phyloP scores from a whole-genome alignment of 2,113 vertebrate genomes.

The Sceloporus tristichus region DNA sequence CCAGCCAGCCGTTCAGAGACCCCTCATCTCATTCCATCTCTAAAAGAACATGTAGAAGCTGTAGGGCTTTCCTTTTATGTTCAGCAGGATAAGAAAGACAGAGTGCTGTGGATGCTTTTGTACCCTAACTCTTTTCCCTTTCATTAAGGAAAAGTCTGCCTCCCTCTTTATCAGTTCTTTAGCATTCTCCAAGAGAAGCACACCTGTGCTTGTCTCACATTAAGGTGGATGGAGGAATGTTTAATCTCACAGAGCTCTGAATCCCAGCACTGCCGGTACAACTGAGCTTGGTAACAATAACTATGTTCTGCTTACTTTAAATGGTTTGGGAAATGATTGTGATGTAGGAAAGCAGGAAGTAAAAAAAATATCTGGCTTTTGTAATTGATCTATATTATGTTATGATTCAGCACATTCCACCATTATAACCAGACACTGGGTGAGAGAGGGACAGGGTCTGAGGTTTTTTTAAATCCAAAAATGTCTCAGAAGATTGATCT shows the following conservation, averaged over 20 bases:
- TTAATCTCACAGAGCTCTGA: background rate
- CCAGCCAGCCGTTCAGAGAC: slow-evolving; percentile 15
- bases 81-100: background rate
- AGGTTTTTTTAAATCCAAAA: too few relatives aligned
- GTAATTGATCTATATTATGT: background rate
- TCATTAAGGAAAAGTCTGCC: background rate
- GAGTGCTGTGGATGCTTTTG: slow-evolving; percentile 2
- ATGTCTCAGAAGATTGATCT: too few relatives aligned
- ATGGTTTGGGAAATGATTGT: background rate
- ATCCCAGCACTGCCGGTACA: background rate
- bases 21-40: slow-evolving; percentile 13
- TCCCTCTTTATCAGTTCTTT: background rate
- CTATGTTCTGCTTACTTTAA: background rate
- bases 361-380: background rate
- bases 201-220: background rate
- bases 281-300: background rate
- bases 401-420: background rate
- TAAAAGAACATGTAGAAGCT: slow-evolving; percentile 16
- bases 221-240: background rate
- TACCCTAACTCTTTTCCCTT: slow-evolving; percentile 11
- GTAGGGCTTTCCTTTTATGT: slow-evolving; percentile 22
- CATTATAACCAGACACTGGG: too few relatives aligned
- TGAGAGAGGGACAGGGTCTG: too few relatives aligned
- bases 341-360: background rate
- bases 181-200: background rate